Evolutionary conservation across 2,797 vertebrate genomes (phyloP), one percentile per base, ranked within the genome.

Genomic region (Rhabdophis nuchalis): DNA sequence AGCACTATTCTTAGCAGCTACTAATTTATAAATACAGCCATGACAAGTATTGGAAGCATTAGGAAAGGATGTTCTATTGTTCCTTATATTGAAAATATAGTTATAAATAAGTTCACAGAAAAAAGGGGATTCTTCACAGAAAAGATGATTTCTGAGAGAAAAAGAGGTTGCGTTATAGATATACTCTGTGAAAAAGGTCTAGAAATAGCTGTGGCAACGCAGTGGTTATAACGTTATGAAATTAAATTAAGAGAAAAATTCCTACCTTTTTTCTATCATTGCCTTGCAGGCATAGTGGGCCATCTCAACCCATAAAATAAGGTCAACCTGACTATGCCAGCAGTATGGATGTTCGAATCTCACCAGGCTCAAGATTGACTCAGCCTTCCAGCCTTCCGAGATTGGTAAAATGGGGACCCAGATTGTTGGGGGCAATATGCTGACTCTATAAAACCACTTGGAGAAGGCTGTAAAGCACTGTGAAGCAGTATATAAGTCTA

Each of bases 251-350:
- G 68, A 32, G n/a, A 36, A 72, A 18, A 9, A 36, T 18, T 20
- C 16, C 68, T 36, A 2, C 91, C 29, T 87, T 89, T 91, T 11
- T 9, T 57, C 56, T 77, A 1, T 93, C 86, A 85, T 94, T 95
- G 50, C 94, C 86, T 97, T 96, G 57, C 95, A 99, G 99, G 98
- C 94, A 96, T 99, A 46, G 98, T 99, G 88, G 98, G 97, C 89
- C 98, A 98, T 93, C 96, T 99, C 96, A 99, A 99, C 96, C 98
- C 98, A 0, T 98, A 99, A 96, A 99, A 99, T 96, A 99, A 98
- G 94, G 99, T 99, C 4, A 98, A 99, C 95, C 97, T 99, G 95
- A 98, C 98, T 20, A 57, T 57, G 56, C 56, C 56, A 1, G 7
- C 5, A 57, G 23, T 23, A 7, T 57, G 56, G 56, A 18, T 23